Evolutionary conservation across 2,888 invertebrate species (phyloP).

Genomic region (Diploptera punctata): DNA sequence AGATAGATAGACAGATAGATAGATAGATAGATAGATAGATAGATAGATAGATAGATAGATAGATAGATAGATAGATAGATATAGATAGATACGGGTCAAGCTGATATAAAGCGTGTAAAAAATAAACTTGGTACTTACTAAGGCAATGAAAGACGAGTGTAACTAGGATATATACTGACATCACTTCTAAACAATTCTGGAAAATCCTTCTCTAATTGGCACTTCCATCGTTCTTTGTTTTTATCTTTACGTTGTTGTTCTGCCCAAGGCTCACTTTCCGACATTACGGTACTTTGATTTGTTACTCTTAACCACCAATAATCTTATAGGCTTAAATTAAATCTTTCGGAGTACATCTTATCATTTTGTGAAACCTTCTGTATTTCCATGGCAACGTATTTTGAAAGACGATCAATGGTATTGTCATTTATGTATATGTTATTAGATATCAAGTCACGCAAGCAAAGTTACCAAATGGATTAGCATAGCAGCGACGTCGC

Average conservation of each 20-base stretch:
- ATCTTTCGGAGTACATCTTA: too few species aligned
- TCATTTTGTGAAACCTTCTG: too few species aligned
- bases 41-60: not conserved
- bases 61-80: too few species aligned
- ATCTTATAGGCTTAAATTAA: too few species aligned
- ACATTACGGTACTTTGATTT: too few species aligned
- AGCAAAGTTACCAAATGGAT: not conserved
- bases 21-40: not conserved
- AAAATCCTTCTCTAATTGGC: constrained; percentile 21
- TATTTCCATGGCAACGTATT: constrained; percentile 1
- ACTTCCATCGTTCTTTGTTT: not conserved
- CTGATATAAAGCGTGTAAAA: too few species aligned
- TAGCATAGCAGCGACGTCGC: not conserved
- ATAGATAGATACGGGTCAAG: too few species aligned
- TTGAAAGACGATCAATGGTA: constrained; percentile 5
- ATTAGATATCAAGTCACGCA: not conserved
- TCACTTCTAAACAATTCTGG: constrained; percentile 65
- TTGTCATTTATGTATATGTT: not conserved
- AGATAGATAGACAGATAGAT: too few species aligned
- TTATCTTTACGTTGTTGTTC: too few species aligned
- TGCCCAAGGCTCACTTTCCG: too few species aligned
- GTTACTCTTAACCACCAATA: too few species aligned
- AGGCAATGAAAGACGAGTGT: constrained; percentile 62
- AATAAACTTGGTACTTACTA: constrained; percentile 74
- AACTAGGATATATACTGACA: constrained; percentile 68